Percentiles rank a stretch among this genome's conserved stretches.
These are phyloP conservation scores for Sprattus sprattus DNA, from an alignment of 2,113 vertebrate species.

Conservation along the genomic window DNA sequence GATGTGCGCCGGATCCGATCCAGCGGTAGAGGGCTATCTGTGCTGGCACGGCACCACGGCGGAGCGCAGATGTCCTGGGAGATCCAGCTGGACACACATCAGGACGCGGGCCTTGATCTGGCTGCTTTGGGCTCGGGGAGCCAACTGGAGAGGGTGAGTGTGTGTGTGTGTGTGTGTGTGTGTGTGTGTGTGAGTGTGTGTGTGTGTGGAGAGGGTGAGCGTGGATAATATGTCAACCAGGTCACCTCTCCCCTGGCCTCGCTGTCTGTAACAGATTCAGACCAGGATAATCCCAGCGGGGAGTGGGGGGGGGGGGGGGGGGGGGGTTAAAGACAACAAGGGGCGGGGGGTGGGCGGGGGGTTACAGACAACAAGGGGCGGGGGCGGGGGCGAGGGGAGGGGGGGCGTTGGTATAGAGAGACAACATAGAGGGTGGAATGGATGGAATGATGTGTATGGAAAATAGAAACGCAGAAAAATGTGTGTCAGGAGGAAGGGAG, in stretches of 20 bases:
- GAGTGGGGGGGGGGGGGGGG: too few relatives aligned
- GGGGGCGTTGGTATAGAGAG: too few relatives aligned
- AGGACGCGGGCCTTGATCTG: neutral
- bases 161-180: too few relatives aligned
- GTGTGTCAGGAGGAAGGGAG: too few relatives aligned
- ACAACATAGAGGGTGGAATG: too few relatives aligned
- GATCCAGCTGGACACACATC: neutral
- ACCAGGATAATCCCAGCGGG: neutral
- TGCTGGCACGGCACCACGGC: neutral
- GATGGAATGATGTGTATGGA: too few relatives aligned
- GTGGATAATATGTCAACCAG: neutral
- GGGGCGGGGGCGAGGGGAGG: too few relatives aligned
- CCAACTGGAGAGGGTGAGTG: neutral
- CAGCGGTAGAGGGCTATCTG: neutral
- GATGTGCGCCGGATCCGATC: too few relatives aligned
- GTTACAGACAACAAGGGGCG: neutral
- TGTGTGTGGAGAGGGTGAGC: too few relatives aligned
- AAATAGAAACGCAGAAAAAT: too few relatives aligned
- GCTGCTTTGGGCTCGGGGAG: neutral
- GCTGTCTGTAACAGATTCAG: neutral
- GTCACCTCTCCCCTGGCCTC: neutral
- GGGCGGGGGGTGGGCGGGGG: too few relatives aligned
- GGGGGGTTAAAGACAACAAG: neutral
- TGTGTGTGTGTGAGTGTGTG: too few relatives aligned
- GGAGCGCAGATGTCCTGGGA: neutral